Conservation (phyloP, 2,888 invertebrate species). For the Nymphalis polychloros region DNA sequence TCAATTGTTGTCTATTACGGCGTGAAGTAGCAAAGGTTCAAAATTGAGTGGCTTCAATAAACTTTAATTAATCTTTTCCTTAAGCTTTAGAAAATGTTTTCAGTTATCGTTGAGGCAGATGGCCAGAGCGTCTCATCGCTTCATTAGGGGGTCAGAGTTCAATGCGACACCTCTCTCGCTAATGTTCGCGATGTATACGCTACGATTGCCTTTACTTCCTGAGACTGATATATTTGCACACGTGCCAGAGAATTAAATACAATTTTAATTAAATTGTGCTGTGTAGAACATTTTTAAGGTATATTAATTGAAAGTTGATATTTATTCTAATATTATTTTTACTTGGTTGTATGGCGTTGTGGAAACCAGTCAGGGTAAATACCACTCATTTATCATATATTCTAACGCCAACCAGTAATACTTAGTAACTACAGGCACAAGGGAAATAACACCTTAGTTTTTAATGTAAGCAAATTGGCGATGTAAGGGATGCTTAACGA, state of each 20-base stretch:
- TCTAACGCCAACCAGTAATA: too few species aligned
- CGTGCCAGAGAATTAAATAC: neutral
- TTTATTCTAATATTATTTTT: too few species aligned
- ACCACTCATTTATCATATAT: too few species aligned
- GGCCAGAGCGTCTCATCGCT: constrained; percentile 49
- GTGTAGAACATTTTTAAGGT: too few species aligned
- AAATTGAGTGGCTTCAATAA: neutral
- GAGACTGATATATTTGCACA: constrained; percentile 8
- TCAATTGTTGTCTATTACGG: neutral
- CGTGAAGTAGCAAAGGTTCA: constrained; percentile 1
- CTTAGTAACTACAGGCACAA: too few species aligned
- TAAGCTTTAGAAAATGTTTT: constrained; percentile 8
- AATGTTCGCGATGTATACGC: constrained; percentile 63
- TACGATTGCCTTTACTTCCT: constrained; percentile 52
- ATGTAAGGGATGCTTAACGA: too few species aligned
- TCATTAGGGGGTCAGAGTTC: constrained; percentile 58
- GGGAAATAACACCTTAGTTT: too few species aligned
- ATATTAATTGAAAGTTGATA: neutral
- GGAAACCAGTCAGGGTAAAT: too few species aligned
- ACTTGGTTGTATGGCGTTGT: too few species aligned
- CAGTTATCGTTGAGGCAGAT: constrained; percentile 14
- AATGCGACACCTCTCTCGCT: constrained; percentile 67
- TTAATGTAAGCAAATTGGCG: too few species aligned
- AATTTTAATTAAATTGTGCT: neutral
- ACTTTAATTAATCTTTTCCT: constrained; percentile 9